Evolutionary conservation across 30 jellyfish, hydroid and myxozoan species (phyloP).

Genomic region (Sanderia malayensis): DNA sequence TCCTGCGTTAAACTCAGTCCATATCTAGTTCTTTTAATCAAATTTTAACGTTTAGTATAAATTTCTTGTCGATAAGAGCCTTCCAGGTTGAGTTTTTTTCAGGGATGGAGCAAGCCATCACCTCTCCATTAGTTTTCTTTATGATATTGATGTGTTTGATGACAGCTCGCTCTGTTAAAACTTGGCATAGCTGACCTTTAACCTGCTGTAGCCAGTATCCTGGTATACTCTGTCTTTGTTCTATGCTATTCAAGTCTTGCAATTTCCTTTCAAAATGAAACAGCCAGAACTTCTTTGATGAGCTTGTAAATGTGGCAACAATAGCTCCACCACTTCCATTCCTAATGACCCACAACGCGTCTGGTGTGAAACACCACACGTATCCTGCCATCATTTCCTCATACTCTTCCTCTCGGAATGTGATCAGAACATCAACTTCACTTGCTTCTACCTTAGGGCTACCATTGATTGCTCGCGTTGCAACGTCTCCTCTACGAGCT

Average conservation of each 20-base stretch:
- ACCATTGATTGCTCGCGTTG: slow-evolving; percentile 25
- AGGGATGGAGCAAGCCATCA: slow-evolving; percentile 4
- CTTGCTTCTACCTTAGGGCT: slow-evolving; percentile 6
- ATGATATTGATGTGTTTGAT: background rate
- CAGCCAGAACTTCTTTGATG: slow-evolving; percentile 24
- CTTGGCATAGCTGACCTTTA: slow-evolving; percentile 1
- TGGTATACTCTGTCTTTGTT: slow-evolving; percentile 1
- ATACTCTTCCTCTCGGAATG: slow-evolving; percentile 9
- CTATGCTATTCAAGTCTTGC: background rate
- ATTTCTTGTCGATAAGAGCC: background rate
- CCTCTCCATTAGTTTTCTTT: slow-evolving; percentile 1
- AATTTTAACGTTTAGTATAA: background rate
- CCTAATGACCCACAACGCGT: background rate
- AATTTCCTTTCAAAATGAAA: background rate
- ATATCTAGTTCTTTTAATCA: background rate
- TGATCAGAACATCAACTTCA: slow-evolving; percentile 12
- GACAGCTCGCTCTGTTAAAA: background rate
- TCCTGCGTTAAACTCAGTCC: background rate
- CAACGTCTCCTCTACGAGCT: background rate
- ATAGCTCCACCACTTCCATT: slow-evolving; percentile 7
- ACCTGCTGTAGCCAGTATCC: slow-evolving; percentile 21
- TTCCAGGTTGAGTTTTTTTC: background rate
- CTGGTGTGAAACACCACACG: slow-evolving; percentile 16
- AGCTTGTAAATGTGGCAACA: slow-evolving; percentile 24
- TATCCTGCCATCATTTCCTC: slow-evolving; percentile 7